Percentiles rank a stretch among this genome's conserved stretches.
Evolutionary conservation across 2,113 vertebrate genomes (phyloP).

Genomic region (Aptenodytes forsteri): DNA sequence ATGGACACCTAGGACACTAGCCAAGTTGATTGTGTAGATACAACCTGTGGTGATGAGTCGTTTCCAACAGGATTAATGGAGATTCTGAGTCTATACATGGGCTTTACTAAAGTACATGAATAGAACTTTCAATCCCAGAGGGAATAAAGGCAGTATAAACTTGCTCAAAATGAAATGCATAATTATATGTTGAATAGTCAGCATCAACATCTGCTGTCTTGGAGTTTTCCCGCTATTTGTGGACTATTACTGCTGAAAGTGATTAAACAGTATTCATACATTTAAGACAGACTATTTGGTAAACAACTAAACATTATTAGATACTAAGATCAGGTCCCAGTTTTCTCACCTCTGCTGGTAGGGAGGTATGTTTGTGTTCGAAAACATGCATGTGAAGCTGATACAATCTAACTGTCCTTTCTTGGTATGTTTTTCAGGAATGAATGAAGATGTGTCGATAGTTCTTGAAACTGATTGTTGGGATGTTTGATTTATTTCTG

Average conservation of each 20-base stretch:
- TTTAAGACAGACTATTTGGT: background rate
- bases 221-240: background rate
- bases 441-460: background rate
- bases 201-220: background rate
- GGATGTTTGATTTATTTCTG: background rate
- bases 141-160: background rate
- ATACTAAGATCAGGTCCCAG: background rate
- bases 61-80: background rate
- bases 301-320: background rate
- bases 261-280: background rate
- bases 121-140: background rate
- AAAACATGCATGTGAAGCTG: background rate
- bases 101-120: background rate
- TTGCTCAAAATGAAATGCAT: background rate
- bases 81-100: background rate
- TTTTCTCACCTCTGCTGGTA: background rate
- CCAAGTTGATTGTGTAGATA: background rate
- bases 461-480: background rate
- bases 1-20: background rate
- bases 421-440: rapidly evolving
- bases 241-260: background rate
- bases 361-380: background rate
- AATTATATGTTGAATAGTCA: background rate
- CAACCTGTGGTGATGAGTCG: background rate
- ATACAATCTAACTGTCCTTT: background rate